Conservation (phyloP, 2,797 vertebrate genomes). For the Rhinella marina region DNA sequence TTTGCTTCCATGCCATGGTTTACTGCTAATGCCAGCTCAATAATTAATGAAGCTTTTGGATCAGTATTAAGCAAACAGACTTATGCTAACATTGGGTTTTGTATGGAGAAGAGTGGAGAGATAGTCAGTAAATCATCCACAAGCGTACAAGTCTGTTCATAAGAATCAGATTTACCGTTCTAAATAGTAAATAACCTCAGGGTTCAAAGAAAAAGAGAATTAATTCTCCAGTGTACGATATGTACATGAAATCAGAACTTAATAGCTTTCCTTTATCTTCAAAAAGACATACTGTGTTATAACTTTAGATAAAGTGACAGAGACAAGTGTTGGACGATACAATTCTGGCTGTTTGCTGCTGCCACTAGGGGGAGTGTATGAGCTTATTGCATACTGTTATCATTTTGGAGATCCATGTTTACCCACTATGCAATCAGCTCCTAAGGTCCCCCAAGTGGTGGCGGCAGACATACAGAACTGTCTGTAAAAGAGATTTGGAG, state of each 20-base stretch:
- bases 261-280: background rate
- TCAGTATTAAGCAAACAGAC: conserved; percentile 66
- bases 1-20: background rate
- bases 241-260: background rate
- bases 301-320: background rate
- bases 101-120: conserved; percentile 26
- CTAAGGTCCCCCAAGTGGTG: background rate
- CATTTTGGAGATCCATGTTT: background rate
- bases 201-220: background rate
- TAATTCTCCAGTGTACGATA: background rate
- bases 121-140: conserved; percentile 35
- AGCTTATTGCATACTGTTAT: background rate
- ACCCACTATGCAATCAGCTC: background rate
- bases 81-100: conserved; percentile 46
- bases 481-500: too few species aligned
- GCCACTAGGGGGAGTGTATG: background rate
- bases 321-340: background rate
- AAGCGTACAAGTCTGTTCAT: background rate
- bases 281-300: too few species aligned
- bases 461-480: background rate
- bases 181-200: background rate
- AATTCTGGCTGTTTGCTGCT: background rate
- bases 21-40: conserved; percentile 53
- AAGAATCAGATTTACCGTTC: conserved; percentile 7
- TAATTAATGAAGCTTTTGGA: conserved; percentile 68